Conservation (phyloP, 2,888 invertebrate genomes). For the Pristionchus entomophagus region DNA sequence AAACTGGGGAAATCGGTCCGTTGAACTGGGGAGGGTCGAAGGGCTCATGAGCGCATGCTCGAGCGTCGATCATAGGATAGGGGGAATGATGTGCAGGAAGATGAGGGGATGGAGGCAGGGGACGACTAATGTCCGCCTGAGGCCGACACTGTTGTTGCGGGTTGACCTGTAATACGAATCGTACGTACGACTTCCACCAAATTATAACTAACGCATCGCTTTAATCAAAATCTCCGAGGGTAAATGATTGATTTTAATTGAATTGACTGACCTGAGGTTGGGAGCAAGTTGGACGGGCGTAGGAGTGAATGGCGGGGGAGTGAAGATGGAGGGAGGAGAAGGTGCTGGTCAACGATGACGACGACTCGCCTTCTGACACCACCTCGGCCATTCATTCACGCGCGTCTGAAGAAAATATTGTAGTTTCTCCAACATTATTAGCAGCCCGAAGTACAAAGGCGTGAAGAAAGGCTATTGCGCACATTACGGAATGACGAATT, state of each 20-base stretch:
- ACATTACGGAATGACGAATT: not conserved
- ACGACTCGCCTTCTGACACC: slow-evolving; percentile 25
- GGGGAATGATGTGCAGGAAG: not conserved
- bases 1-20: not conserved
- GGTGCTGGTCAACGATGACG: not conserved
- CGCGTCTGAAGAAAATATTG: not conserved
- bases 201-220: no score
- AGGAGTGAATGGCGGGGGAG: not conserved
- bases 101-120: not conserved
- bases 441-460: no score
- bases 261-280: not conserved
- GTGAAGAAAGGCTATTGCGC: no score
- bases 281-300: not conserved
- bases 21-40: not conserved
- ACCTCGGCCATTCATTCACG: slow-evolving; percentile 30
- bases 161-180: not conserved
- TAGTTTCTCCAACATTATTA: no score
- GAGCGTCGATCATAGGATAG: not conserved
- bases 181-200: no score
- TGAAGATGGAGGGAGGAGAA: slow-evolving; percentile 18
- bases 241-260: not conserved
- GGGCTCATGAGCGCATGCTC: not conserved
- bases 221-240: no score
- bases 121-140: not conserved
- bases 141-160: not conserved